phyloP scores from a whole-genome alignment of 2,113 vertebrate genomes.

The Notarius quadriscutis region DNA sequence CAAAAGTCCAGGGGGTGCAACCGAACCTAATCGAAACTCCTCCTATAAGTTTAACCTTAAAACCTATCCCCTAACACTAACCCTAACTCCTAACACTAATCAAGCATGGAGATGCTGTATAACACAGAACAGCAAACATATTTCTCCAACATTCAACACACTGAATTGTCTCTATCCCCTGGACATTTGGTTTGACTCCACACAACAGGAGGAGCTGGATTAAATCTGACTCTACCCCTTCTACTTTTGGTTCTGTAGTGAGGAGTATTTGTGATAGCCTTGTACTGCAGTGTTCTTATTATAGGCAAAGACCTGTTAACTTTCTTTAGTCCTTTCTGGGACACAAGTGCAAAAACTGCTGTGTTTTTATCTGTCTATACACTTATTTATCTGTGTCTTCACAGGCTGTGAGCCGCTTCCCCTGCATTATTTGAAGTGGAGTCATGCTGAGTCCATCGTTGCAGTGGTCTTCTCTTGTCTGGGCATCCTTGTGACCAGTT shows the following conservation, averaged over 20 bases:
- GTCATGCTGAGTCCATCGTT: conserved; percentile 92
- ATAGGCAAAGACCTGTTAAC: background rate
- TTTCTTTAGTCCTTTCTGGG: background rate
- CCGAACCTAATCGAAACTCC: background rate
- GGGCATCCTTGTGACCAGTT: conserved; percentile 93
- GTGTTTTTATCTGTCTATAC: background rate
- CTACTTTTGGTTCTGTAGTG: background rate
- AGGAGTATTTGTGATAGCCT: background rate
- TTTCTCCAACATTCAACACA: background rate
- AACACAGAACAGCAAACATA: background rate
- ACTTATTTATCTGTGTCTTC: conserved; percentile 24
- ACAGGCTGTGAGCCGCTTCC: conserved; percentile 88
- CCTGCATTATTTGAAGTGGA: conserved; percentile 91
- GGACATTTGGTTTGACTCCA: background rate
- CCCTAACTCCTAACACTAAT: background rate
- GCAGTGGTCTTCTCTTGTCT: conserved; percentile 93
- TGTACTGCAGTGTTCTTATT: background rate
- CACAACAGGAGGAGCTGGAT: background rate
- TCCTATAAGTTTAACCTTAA: background rate
- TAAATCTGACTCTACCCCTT: background rate
- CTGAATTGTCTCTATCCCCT: background rate
- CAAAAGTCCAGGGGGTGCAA: background rate
- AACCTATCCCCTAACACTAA: background rate
- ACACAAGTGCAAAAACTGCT: background rate
- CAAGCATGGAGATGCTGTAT: background rate